Evolutionary conservation across 2,113 vertebrate species (phyloP), one percentile per base, ranked within the genome.

Genomic region (Rhodinocichla rosea): DNA sequence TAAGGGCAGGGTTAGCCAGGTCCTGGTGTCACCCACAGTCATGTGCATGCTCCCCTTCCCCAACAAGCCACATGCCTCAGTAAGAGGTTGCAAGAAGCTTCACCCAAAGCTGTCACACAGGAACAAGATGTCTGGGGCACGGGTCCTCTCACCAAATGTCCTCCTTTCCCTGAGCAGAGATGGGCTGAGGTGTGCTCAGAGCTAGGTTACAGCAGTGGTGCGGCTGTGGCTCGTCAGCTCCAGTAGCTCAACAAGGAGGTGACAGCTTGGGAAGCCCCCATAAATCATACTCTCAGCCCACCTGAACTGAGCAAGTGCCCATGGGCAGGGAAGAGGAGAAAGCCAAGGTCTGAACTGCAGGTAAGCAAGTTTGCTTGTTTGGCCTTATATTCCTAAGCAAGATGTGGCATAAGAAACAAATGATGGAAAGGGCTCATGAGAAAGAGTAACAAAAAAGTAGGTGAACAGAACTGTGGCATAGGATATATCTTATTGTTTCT

Each of bases 221-320:
- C 24, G 49, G n/a, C 45, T 53, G 50, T 1, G 1, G 18, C 30
- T 71, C 1, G 0, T 45, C 68, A 22, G 24, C 53, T 73, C 67
- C 0, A 0, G 10, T 30, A 30, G 21, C 32, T 2, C 0, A 69
- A 11, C 35, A 42, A 76, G 60, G 9, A 63, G 49, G 33, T 0
- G 2, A 15, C 19, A 52, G 27, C 28, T 62, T 73, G 45, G 50
- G 52, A 77, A 83, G 50, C 24, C 42, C n/a, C 32, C 47, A n/a
- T 35, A 59, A 77, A 74, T 37, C 39, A n/a, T 2, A 12, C 0
- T 1, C 24, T 35, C 35, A 59, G 39, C 33, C 44, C 7, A 5
- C 22, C 52, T 53, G 26, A 39, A 24, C 9, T 7, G 30, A 60
- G 28, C 23, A 92, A 23, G 24, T 33, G 45, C 17, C 73, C 64